These are phyloP conservation scores for Saccopteryx bilineata DNA, from an alignment of 2,113 vertebrate species.

Conservation along the genomic window DNA sequence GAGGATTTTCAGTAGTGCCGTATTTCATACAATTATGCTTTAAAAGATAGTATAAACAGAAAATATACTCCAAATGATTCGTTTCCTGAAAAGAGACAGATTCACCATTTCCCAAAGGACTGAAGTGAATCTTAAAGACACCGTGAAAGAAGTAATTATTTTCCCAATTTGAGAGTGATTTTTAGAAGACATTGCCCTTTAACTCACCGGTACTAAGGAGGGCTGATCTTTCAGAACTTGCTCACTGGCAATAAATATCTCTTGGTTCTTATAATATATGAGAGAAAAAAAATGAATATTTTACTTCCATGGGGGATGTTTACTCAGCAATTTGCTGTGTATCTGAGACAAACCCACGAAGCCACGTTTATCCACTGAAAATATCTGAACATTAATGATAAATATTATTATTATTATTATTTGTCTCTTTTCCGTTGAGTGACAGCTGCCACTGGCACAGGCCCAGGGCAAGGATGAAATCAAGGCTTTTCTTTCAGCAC, in stretches of 20 bases:
- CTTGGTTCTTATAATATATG: constrained; percentile 93
- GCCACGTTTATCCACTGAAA: neutral
- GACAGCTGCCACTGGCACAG: too few relatives aligned
- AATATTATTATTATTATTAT: neutral
- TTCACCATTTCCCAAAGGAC: constrained; percentile 70
- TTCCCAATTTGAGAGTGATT: constrained; percentile 70
- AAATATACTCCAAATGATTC: constrained; percentile 69
- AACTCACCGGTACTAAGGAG: constrained; percentile 94
- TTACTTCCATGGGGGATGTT: constrained; percentile 73
- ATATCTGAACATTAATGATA: neutral
- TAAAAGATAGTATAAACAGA: constrained; percentile 79
- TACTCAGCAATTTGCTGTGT: neutral
- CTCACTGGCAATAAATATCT: constrained; percentile 96
- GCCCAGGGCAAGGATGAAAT: too few relatives aligned
- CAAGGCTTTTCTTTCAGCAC: too few relatives aligned
- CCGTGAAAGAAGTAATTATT: constrained; percentile 74
- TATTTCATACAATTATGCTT: neutral
- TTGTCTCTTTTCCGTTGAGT: too few relatives aligned
- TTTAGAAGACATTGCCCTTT: constrained; percentile 81
- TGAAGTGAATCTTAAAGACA: constrained; percentile 66
- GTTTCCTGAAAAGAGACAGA: constrained; percentile 69
- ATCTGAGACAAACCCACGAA: constrained; percentile 31
- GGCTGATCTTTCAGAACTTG: constrained; percentile 93
- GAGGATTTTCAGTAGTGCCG: neutral
- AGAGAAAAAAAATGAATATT: constrained; percentile 89